Evolutionary conservation across 2,888 invertebrate genomes (phyloP).

Genomic region (Trachelus troglodyta): DNA sequence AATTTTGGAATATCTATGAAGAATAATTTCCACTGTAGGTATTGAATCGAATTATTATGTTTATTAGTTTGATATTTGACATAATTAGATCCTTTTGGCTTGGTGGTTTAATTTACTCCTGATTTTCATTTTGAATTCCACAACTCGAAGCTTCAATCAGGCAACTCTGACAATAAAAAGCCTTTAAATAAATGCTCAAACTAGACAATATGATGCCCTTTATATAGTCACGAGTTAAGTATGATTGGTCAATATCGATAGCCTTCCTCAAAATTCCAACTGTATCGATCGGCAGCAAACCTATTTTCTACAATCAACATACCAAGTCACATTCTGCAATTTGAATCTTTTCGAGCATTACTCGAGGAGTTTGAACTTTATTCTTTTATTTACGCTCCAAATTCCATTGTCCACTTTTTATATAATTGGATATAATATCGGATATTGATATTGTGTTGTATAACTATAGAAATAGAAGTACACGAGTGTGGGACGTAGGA

Average conservation of each 20-base stretch:
- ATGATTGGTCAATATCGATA: not conserved
- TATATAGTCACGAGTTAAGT: not conserved
- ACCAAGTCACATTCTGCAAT: not conserved
- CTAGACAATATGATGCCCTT: not conserved
- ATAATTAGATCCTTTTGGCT: too few species aligned
- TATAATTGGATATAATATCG: not conserved
- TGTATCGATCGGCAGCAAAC: not conserved
- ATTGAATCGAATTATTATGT: too few species aligned
- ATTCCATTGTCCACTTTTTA: not conserved
- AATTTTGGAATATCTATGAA: too few species aligned
- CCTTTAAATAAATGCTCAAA: too few species aligned
- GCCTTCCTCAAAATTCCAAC: not conserved
- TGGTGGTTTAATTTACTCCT: too few species aligned
- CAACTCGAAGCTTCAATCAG: not conserved
- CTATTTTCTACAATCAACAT: not conserved
- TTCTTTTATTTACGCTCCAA: not conserved
- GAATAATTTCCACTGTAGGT: too few species aligned
- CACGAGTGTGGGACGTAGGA: too few species aligned
- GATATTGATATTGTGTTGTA: not conserved
- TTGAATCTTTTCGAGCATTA: not conserved
- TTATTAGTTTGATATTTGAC: too few species aligned
- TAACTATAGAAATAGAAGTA: too few species aligned
- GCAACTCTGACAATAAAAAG: too few species aligned
- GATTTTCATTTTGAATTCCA: not conserved
- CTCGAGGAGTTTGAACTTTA: not conserved